phyloP scores from a whole-genome alignment of 2,113 vertebrate genomes.

The Nestor notabilis region DNA sequence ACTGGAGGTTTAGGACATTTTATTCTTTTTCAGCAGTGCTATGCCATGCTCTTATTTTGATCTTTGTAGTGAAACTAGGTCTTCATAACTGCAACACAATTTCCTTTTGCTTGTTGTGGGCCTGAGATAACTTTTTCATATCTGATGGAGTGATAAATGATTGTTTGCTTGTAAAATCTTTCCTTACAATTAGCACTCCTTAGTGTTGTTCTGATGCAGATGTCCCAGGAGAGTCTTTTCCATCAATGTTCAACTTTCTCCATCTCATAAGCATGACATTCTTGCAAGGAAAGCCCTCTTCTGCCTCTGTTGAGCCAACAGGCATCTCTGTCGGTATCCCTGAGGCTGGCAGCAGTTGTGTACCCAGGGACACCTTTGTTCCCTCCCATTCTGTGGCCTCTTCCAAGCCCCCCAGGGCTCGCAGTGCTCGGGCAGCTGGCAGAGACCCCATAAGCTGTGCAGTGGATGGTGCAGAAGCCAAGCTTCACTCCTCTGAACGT shows the following conservation, averaged over 20 bases:
- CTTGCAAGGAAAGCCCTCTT: background rate
- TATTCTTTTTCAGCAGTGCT: background rate
- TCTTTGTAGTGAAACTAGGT: background rate
- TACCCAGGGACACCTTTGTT: background rate
- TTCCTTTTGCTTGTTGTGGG: background rate
- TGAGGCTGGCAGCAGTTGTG: background rate
- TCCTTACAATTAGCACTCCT: background rate
- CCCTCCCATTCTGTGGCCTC: background rate
- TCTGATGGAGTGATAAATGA: background rate
- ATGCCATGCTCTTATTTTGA: background rate
- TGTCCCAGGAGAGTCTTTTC: background rate
- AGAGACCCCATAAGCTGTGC: background rate
- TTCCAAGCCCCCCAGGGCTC: background rate
- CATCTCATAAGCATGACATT: background rate
- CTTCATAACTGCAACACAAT: background rate
- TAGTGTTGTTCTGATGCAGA: background rate
- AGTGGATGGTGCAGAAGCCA: background rate
- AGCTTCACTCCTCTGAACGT: background rate
- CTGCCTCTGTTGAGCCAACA: background rate
- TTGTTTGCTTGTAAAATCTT: background rate
- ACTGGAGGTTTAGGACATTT: background rate
- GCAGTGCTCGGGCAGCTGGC: accelerated
- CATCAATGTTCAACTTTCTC: background rate
- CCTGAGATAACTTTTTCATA: background rate
- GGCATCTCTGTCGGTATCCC: background rate